Evolutionary conservation across 2,113 vertebrate genomes (phyloP).

Genomic region (Rhabdomys dilectus): DNA sequence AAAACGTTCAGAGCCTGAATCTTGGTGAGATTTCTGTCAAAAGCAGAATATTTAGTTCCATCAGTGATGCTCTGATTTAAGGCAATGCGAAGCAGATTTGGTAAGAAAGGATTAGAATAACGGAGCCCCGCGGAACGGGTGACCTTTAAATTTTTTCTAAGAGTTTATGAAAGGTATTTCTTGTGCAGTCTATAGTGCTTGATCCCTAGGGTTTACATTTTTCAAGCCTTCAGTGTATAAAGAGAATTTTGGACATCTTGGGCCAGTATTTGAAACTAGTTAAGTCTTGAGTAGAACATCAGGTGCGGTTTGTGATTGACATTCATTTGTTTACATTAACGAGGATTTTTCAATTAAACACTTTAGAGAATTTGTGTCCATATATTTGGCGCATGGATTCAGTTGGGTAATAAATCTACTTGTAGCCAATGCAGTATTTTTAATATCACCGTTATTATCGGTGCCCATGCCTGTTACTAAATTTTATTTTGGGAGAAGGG

Average conservation of each 20-base stretch:
- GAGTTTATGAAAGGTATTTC: not conserved
- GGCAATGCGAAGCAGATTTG: not conserved
- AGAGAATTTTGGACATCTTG: slow-evolving; percentile 6
- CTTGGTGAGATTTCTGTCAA: not conserved
- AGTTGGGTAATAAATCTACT: not conserved
- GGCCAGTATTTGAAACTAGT: slow-evolving; percentile 12
- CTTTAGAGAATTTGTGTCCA: not conserved
- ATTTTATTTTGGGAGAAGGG: not conserved
- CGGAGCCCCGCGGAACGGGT: slow-evolving; percentile 43
- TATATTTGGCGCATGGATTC: slow-evolving; percentile 18
- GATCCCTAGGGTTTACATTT: not conserved
- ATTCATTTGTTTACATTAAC: slow-evolving; percentile 10
- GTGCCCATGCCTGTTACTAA: not conserved
- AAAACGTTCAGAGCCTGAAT: slow-evolving; percentile 4
- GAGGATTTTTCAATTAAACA: slow-evolving; percentile 1
- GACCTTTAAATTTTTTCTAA: slow-evolving; percentile 59
- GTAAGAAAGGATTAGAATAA: slow-evolving; percentile 54
- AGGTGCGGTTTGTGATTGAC: not conserved
- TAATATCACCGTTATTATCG: not conserved
- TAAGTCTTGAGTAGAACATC: slow-evolving; percentile 12
- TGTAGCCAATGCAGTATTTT: slow-evolving; percentile 28
- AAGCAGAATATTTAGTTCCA: not conserved
- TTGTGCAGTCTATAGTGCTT: not conserved
- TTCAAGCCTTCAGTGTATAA: not conserved
- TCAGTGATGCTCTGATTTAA: not conserved